Percentiles rank a stretch among this genome's conserved stretches.
Conservation (phyloP, 2,113 vertebrate genomes). For the Centrocercus urophasianus region DNA sequence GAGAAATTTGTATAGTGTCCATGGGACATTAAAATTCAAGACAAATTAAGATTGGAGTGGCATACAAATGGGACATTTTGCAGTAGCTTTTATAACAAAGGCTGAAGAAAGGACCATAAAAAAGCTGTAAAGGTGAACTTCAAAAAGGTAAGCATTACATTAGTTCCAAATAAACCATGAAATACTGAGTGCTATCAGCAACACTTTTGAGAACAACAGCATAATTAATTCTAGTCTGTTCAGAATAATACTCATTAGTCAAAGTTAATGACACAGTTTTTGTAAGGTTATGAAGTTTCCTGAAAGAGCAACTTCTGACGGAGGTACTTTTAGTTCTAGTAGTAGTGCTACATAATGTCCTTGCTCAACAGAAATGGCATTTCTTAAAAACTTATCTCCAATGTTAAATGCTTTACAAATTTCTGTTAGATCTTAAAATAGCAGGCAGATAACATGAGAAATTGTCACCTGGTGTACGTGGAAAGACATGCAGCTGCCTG, state of each 20-base stretch:
- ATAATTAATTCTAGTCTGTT: not conserved
- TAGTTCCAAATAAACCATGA: not conserved
- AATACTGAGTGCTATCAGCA: not conserved
- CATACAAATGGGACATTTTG: not conserved
- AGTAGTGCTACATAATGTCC: not conserved
- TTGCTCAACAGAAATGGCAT: not conserved
- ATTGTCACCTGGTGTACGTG: not conserved
- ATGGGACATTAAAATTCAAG: not conserved
- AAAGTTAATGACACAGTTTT: not conserved
- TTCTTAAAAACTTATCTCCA: not conserved
- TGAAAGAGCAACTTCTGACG: not conserved
- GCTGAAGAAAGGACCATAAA: not conserved
- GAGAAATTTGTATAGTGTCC: not conserved
- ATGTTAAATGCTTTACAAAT: not conserved
- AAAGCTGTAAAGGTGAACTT: not conserved
- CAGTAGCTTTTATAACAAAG: not conserved
- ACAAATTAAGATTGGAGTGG: not conserved
- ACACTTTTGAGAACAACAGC: not conserved
- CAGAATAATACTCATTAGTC: not conserved
- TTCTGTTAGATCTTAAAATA: not conserved
- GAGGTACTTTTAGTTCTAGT: not conserved
- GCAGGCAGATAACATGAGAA: not conserved
- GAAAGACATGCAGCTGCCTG: not conserved
- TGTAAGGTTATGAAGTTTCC: not conserved
- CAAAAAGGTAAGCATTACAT: not conserved